Evolutionary conservation across 2,888 invertebrate genomes (phyloP), one percentile per base, ranked within the genome.

Genomic region (Proisotoma minuta): DNA sequence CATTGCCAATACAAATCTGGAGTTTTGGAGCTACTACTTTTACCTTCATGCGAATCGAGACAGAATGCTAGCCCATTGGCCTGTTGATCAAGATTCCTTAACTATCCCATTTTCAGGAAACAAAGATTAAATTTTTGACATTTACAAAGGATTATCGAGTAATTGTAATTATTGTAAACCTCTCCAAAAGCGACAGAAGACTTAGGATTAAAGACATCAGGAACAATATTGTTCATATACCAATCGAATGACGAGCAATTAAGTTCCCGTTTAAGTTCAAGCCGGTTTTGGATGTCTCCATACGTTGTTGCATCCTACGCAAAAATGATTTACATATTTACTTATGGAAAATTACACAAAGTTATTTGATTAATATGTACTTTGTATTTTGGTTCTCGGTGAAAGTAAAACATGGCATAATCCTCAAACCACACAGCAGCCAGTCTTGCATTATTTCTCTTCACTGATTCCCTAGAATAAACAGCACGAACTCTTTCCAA

Each of bases 361-460:
- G 15, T 34, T 10, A 8, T 34, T 34, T 34, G 8, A 8, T 10
- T 34, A 10, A 15, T 15, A 34, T 34, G 34, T 8, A 34, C 34
- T 10, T 34, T 34, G 15, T 34, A 10, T 10, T 34, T 8, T 34
- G 34, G 34, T 34, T 34, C 43, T n/a, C 43, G 5, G 43, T 5
- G 4, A 43, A 43, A 43, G 39, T 54, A 54, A n/a, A 28, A 60
- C 12, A 27, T 26, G 15, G 60, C 60, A 29, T 28, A 60, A n/a
- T 60, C 60, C 8, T 54, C 60, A 53, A 60, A 26, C 60, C 60
- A 60, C 0, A 60, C 54, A 15, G 48, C 29, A 29, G 60, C 53
- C 20, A 60, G 20, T 54, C 60, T 26, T 18, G 52, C 26, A n/a
- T 39, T 15, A 60, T 60, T 60, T 23, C 53, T 60, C 22, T 26